Percentiles rank a stretch among this genome's conserved stretches.
phyloP scores from a whole-genome alignment of 64 coral and sea anemone species.

The Actinia equina region DNA sequence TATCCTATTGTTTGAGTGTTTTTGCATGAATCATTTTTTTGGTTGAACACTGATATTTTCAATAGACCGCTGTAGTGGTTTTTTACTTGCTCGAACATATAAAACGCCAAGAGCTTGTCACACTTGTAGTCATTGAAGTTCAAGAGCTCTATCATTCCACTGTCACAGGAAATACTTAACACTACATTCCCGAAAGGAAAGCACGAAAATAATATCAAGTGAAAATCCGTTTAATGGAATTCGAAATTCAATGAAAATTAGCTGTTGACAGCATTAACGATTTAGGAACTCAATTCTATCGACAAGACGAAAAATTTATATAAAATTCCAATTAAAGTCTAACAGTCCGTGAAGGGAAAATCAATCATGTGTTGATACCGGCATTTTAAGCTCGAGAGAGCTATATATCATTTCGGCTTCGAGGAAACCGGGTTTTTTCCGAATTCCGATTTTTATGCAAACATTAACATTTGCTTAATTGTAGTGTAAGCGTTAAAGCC shows the following conservation, averaged over 20 bases:
- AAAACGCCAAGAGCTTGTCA: not conserved
- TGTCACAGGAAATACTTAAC: not conserved
- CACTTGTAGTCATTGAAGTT: not conserved
- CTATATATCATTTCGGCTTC: not conserved
- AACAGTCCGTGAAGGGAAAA: not conserved
- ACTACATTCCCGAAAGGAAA: not conserved
- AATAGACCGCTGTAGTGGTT: not conserved
- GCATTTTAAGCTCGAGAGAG: not conserved
- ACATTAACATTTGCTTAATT: slow-evolving; percentile 16
- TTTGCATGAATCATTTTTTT: not conserved
- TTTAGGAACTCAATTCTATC: not conserved
- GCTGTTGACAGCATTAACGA: not conserved
- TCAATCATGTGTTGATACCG: not conserved
- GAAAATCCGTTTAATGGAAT: not conserved
- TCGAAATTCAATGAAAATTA: not conserved
- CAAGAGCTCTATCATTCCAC: not conserved
- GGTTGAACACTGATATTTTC: not conserved
- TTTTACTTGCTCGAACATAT: not conserved
- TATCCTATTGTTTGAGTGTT: not conserved
- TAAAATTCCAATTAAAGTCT: slow-evolving; percentile 1
- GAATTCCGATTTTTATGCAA: not conserved
- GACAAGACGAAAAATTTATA: not conserved
- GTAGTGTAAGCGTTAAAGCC: not conserved
- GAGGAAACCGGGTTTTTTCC: not conserved
- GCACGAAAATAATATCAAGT: not conserved